Base-by-base conservation (phyloP, 35 echinoderm and acorn worm genomes). In the Diadema setosum region DNA sequence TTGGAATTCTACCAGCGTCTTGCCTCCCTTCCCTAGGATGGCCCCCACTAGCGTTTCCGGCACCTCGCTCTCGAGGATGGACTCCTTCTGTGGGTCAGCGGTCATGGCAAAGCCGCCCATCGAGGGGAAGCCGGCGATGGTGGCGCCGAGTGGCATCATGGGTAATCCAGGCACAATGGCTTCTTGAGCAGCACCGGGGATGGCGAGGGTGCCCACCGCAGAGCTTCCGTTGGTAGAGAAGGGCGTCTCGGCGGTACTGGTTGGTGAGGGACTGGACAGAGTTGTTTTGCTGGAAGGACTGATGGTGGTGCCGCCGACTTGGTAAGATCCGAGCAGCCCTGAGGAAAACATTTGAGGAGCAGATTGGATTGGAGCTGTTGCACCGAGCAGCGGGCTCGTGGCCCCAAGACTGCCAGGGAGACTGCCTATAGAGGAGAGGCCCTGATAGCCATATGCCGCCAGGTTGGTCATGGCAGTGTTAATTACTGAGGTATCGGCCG, bases 1-100 rank as follows among this genome's bases (percentile, higher is more conserved):
- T 45, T 99, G 96, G 80, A 99, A 99, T 84, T 99, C 96, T 36
- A 99, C 96, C 46, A 99, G 83, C 20, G 96, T 99, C 46, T 99
- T 94, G 17, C 96, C 96, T 17, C 96, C 89, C 45, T 99, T 99
- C 11, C 96, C 96, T 39, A 99, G 88, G 63, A 99, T 99, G 87
- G 96, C 96, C 94, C 96, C 96, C 18, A 99, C 92, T 84, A 99
- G 76, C 18, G 93, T 94, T 69, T 99, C 96, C 14, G 96, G 96
- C 25, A 99, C 96, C 52, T 99, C 96, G 16, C 94, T 83, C 82
- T 99, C 96, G 27, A 99, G 58, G 25, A 91, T 55, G 0, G 89
- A 89, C 48, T 99, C 96, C 82, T 94, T 99, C 75, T 86, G 64
- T 32, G 82, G 58, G 67, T 95, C 89, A 60, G 88, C 94, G 5